These are phyloP conservation scores for Globodera rostochiensis DNA, from an alignment of 1,140 invertebrate species.

Conservation along the genomic window DNA sequence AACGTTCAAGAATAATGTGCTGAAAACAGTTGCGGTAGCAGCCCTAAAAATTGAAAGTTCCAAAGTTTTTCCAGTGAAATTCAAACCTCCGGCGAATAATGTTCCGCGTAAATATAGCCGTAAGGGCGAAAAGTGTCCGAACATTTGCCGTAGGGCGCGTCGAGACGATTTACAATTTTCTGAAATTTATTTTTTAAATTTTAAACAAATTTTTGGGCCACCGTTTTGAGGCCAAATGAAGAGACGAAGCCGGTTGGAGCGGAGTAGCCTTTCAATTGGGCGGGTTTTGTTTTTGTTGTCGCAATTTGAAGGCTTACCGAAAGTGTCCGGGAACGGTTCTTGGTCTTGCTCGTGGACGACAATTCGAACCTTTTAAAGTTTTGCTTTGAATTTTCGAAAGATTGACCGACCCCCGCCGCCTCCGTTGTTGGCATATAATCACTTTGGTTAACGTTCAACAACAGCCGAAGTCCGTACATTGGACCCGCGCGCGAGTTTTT, in stretches of 20 bases:
- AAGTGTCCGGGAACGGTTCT: slow-evolving; percentile 65
- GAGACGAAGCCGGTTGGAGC: slow-evolving; percentile 65
- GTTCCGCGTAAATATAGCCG: slow-evolving; percentile 64
- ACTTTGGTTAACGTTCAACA: slow-evolving; percentile 63
- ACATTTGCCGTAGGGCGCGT: slow-evolving; percentile 60
- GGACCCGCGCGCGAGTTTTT: slow-evolving; percentile 58
- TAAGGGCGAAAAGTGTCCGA: slow-evolving; percentile 60
- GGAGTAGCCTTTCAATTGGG: slow-evolving; percentile 53
- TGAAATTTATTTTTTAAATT: slow-evolving; percentile 32
- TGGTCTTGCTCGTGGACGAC: slow-evolving; percentile 66
- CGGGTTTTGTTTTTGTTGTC: slow-evolving; percentile 13
- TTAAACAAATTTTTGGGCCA: slow-evolving; percentile 28
- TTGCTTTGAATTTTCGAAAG: background rate
- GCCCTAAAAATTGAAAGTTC: slow-evolving; percentile 41
- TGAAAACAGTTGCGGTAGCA: slow-evolving; percentile 65
- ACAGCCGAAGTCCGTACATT: slow-evolving; percentile 59
- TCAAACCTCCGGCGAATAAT: slow-evolving; percentile 61
- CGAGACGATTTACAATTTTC: slow-evolving; percentile 63
- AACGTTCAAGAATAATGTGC: slow-evolving; percentile 55
- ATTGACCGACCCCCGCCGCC: slow-evolving; percentile 52
- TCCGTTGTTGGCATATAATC: slow-evolving; percentile 66
- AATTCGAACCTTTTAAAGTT: slow-evolving; percentile 43
- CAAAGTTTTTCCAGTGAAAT: background rate
- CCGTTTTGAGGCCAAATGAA: slow-evolving; percentile 64
- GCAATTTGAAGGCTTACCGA: slow-evolving; percentile 40